Percentiles rank a stretch among this genome's conserved stretches.
Evolutionary conservation across 2,888 invertebrate species (phyloP).

Genomic region (Hirtodrosophila histrioides): DNA sequence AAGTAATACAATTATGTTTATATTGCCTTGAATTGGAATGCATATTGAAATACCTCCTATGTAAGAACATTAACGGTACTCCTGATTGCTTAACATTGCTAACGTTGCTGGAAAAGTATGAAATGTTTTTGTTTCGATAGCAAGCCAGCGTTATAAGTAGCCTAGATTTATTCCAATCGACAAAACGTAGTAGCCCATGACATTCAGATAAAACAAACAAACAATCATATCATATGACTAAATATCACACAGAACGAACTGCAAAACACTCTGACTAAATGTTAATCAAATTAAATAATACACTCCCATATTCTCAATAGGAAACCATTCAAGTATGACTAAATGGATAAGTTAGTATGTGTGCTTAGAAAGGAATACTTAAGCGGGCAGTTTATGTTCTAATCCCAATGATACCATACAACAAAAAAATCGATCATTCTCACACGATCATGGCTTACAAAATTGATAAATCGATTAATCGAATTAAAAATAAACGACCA

Average conservation of each 20-base stretch:
- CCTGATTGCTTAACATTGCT: not conserved
- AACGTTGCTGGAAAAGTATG: too few species aligned
- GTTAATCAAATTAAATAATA: too few species aligned
- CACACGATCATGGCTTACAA: too few species aligned
- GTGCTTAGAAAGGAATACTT: too few species aligned
- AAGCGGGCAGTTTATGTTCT: too few species aligned
- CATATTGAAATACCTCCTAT: not conserved
- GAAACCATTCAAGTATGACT: too few species aligned
- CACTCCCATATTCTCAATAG: not conserved
- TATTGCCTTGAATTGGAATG: constrained; percentile 5
- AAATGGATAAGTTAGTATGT: too few species aligned
- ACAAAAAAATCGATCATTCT: not conserved
- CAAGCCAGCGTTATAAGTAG: constrained; percentile 14
- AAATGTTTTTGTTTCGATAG: not conserved
- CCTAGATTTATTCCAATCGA: constrained; percentile 8
- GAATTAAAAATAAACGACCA: constrained; percentile 48
- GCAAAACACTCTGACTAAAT: too few species aligned
- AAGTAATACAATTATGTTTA: constrained; percentile 12
- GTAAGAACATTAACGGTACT: constrained; percentile 5
- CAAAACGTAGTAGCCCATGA: constrained; percentile 28
- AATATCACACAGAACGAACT: constrained; percentile 51
- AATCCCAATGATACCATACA: too few species aligned
- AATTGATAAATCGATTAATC: not conserved
- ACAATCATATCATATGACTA: constrained; percentile 67
- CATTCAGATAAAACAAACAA: constrained; percentile 54